These are phyloP conservation scores for Petrolisthes manimaculis DNA, from an alignment of 2,888 invertebrate species.

Conservation along the genomic window DNA sequence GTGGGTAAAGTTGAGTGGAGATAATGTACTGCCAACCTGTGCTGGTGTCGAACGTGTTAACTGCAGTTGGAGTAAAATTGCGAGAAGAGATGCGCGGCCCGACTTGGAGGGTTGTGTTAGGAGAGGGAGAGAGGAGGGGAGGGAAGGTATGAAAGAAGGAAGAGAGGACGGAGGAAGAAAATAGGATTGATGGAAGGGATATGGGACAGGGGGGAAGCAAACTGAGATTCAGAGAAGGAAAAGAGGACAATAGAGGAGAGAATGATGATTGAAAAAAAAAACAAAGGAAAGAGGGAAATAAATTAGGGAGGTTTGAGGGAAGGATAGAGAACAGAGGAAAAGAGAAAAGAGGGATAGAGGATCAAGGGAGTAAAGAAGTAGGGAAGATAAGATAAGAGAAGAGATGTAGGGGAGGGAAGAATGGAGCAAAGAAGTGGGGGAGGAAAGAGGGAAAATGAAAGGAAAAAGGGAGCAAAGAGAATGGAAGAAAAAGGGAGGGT, in stretches of 20 bases:
- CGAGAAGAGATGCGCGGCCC: constrained; percentile 1
- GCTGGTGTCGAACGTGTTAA: constrained; percentile 26
- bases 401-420: background rate
- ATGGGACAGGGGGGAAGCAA: background rate
- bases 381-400: constrained; percentile 3
- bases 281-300: background rate
- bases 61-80: constrained; percentile 42
- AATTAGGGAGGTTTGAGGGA: background rate
- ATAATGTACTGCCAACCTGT: background rate
- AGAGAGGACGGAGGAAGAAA: background rate
- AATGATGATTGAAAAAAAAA: background rate
- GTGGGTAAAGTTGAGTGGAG: background rate
- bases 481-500: background rate
- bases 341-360: background rate
- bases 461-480: background rate
- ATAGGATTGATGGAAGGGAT: too few relatives aligned
- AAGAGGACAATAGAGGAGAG: background rate
- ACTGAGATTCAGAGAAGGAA: background rate
- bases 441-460: too few relatives aligned
- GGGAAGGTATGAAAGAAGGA: background rate
- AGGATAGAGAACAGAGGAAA: background rate
- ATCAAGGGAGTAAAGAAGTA: background rate
- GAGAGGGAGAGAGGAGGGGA: background rate
- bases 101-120: background rate
- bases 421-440: background rate